Evolutionary conservation across 1,140 invertebrate species (phyloP).

Genomic region (Wasmannia auropunctata): DNA sequence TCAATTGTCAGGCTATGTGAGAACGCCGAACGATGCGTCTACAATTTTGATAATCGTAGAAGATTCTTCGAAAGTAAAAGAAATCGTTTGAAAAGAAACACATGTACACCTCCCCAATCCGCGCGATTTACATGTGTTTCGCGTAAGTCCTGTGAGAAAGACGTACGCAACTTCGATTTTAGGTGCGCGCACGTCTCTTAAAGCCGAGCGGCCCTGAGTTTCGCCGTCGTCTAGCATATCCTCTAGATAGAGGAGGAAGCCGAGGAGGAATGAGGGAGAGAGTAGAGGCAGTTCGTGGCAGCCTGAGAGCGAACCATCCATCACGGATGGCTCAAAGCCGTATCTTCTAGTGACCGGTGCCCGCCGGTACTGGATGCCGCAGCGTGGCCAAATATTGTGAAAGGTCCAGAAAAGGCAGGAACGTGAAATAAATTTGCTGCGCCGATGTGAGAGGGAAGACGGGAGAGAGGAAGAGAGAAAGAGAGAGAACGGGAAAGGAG

Average conservation of each 20-base stretch:
- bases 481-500: conserved; percentile 48
- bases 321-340: conserved; percentile 83
- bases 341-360: conserved; percentile 78
- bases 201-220: conserved; percentile 65
- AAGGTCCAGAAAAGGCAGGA: conserved; percentile 86
- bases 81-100: background rate
- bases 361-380: conserved; percentile 74
- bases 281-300: conserved; percentile 76
- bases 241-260: conserved; percentile 59
- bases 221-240: conserved; percentile 65
- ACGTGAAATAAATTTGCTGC: conserved; percentile 84
- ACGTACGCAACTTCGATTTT: conserved; percentile 43
- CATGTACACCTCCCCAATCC: background rate
- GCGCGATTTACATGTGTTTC: background rate
- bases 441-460: conserved; percentile 56
- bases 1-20: background rate
- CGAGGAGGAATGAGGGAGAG: conserved; percentile 49
- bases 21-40: background rate
- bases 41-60: background rate
- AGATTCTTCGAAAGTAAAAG: background rate
- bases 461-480: conserved; percentile 40
- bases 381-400: conserved; percentile 85
- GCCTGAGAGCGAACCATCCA: conserved; percentile 82
- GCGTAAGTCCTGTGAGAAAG: background rate
- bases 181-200: conserved; percentile 20